Conservation (phyloP, 2,888 invertebrate species). For the Pammene aurita region DNA sequence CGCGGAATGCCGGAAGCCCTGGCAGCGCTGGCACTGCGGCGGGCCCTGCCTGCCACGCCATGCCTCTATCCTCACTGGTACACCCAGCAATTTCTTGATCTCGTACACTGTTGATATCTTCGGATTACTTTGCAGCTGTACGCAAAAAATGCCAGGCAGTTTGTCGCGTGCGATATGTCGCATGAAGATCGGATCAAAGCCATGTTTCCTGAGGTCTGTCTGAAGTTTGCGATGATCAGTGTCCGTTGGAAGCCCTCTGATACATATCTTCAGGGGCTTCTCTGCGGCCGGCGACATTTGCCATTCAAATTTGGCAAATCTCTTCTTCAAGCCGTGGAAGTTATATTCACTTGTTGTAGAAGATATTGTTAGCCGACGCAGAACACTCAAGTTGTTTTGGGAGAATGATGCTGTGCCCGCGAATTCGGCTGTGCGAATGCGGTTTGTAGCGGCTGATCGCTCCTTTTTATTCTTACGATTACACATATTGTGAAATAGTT, state of each 20-base stretch:
- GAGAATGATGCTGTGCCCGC: background rate
- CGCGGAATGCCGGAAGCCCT: slow-evolving; percentile 13
- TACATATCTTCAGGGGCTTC: slow-evolving; percentile 21
- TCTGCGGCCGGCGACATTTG: slow-evolving; percentile 11
- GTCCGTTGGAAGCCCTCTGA: slow-evolving; percentile 20
- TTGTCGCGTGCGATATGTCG: slow-evolving; percentile 1
- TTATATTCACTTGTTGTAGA: background rate
- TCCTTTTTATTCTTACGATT: background rate
- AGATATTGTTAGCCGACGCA: background rate
- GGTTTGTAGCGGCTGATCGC: background rate
- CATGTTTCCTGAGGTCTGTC: slow-evolving; percentile 13
- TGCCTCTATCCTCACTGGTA: slow-evolving; percentile 5
- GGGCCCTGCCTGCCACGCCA: slow-evolving; percentile 20
- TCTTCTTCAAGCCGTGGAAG: background rate
- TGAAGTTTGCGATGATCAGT: slow-evolving; percentile 10
- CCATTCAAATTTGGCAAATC: slow-evolving; percentile 1
- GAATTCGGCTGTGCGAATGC: background rate
- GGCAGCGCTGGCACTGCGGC: slow-evolving; percentile 21
- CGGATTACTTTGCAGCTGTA: slow-evolving; percentile 1
- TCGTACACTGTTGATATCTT: background rate
- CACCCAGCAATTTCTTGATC: slow-evolving; percentile 13
- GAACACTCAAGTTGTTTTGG: background rate
- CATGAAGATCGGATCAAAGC: slow-evolving; percentile 10
- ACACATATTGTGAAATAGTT: slow-evolving; percentile 4
- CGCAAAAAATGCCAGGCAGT: slow-evolving; percentile 10